Conservation (phyloP, 2,113 vertebrate genomes). For the Mus spicilegus region DNA sequence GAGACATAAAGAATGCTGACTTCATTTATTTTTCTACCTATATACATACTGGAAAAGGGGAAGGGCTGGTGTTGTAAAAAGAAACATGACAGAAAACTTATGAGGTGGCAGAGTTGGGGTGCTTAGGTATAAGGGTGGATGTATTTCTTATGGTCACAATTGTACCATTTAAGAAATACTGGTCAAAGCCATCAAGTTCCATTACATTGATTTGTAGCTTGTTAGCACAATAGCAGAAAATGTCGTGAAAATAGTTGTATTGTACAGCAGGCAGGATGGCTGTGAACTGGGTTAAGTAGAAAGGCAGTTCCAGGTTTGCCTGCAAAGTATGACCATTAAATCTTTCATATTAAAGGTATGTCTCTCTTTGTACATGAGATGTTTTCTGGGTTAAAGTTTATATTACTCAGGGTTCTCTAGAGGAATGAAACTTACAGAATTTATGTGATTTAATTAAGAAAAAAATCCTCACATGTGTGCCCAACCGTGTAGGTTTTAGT, state of each 20-base stretch:
- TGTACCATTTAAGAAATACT: constrained; percentile 60
- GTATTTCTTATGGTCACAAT: constrained; percentile 58
- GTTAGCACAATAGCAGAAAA: constrained; percentile 40
- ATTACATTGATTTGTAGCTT: constrained; percentile 59
- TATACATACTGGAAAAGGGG: constrained; percentile 41
- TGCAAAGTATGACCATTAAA: constrained; percentile 3
- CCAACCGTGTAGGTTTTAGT: neutral
- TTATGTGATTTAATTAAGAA: constrained; percentile 2
- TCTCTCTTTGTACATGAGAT: constrained; percentile 74
- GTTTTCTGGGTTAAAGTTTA: constrained; percentile 65
- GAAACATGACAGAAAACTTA: constrained; percentile 60
- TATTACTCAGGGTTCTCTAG: neutral
- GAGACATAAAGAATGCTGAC: constrained; percentile 71
- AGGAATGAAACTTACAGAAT: neutral
- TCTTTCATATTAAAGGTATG: constrained; percentile 67
- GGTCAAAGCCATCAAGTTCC: constrained; percentile 9
- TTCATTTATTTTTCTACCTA: constrained; percentile 78
- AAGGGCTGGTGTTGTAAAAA: constrained; percentile 56
- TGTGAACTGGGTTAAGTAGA: constrained; percentile 11
- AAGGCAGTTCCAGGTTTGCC: constrained; percentile 27
- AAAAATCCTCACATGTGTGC: neutral
- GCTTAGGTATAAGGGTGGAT: constrained; percentile 38
- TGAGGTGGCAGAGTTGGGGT: constrained; percentile 29
- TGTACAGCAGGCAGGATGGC: constrained; percentile 4
- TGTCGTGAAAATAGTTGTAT: constrained; percentile 34